Evolutionary conservation across 2,113 vertebrate genomes (phyloP).

Genomic region (Tachuris rubrigastra): DNA sequence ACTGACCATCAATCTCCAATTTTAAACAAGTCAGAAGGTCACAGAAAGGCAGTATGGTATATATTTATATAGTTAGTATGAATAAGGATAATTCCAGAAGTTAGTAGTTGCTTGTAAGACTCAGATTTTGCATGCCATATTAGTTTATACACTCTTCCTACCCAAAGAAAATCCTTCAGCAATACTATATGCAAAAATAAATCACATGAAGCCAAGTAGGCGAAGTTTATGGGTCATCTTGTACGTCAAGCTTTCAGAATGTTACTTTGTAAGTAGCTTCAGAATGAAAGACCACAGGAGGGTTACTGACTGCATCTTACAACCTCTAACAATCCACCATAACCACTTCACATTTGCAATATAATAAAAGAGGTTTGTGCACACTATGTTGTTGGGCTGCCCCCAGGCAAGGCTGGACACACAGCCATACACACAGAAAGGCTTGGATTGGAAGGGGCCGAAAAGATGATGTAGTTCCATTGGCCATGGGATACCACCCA

Average conservation of each 20-base stretch:
- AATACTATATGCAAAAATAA: not conserved
- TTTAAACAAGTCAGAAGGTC: not conserved
- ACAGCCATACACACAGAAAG: not conserved
- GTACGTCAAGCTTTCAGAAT: not conserved
- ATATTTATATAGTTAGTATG: not conserved
- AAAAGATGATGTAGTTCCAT: not conserved
- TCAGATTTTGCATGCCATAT: not conserved
- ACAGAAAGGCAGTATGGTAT: not conserved
- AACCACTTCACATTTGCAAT: not conserved
- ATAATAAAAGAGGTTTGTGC: not conserved
- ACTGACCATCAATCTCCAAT: not conserved
- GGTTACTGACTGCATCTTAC: not conserved
- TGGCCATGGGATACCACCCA: not conserved
- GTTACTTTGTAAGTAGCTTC: not conserved
- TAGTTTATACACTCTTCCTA: not conserved
- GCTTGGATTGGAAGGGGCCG: not conserved
- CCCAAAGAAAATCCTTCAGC: not conserved
- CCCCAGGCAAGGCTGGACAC: too few relatives aligned
- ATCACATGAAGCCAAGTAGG: not conserved
- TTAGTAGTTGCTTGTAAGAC: not conserved
- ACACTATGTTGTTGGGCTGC: accelerated
- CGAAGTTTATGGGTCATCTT: not conserved
- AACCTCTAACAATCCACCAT: not conserved
- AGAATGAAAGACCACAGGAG: not conserved
- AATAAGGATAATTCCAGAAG: not conserved